phyloP scores from a whole-genome alignment of 2,888 invertebrate species.

The Mellilla xanthometata region DNA sequence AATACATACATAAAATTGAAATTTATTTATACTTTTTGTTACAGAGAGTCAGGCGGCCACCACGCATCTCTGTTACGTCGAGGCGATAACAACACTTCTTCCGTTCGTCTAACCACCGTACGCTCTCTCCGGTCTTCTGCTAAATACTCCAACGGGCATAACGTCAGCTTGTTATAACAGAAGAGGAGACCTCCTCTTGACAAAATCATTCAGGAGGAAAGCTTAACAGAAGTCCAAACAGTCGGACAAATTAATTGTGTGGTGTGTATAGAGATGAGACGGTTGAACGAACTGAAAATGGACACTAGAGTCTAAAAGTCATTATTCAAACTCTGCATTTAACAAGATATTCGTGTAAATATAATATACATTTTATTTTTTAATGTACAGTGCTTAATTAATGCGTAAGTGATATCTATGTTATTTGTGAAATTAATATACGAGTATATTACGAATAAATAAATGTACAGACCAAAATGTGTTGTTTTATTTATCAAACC shows the following conservation, averaged over 20 bases:
- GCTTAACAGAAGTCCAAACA: constrained; percentile 28
- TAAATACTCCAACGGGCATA: constrained; percentile 68
- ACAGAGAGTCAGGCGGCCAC: constrained; percentile 68
- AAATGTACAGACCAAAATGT: no score
- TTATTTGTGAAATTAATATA: no score
- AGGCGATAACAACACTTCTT: constrained; percentile 69
- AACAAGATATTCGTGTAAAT: no score
- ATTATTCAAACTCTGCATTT: no score
- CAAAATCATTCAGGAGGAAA: constrained; percentile 37
- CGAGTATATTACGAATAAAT: no score
- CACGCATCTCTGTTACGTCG: constrained; percentile 68
- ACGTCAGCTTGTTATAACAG: constrained; percentile 68
- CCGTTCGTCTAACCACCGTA: constrained; percentile 65
- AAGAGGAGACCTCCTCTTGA: constrained; percentile 31
- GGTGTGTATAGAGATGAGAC: constrained; percentile 45
- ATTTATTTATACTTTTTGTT: constrained; percentile 21
- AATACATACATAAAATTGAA: constrained; percentile 1
- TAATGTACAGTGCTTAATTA: no score
- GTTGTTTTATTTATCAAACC: no score
- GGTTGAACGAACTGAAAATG: constrained; percentile 29
- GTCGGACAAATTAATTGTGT: constrained; percentile 42
- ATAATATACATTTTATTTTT: no score
- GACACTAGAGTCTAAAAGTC: constrained; percentile 25
- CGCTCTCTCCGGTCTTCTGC: constrained; percentile 64
- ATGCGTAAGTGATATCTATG: no score